Base-by-base conservation (phyloP, 2,113 vertebrate species). In the Turdus rufiventris region DNA sequence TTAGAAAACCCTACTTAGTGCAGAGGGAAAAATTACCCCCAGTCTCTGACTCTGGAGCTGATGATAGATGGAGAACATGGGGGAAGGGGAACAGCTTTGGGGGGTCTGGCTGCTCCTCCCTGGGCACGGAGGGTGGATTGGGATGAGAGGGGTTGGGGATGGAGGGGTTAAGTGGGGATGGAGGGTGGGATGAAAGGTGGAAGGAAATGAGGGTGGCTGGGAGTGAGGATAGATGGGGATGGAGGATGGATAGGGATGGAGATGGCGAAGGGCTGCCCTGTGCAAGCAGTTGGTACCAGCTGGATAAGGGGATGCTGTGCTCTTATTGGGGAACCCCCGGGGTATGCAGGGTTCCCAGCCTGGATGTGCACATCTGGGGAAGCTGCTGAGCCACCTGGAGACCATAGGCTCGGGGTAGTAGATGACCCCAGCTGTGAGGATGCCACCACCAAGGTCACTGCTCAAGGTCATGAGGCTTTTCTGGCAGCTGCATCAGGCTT, bases 261-360 rank as follows among this genome's bases (percentile, higher is more conserved):
- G 47, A 9, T 50, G 54, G 23, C 0, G 0, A 53, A 11, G 89
- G 63, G 34, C 40, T 80, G 43, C 61, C 51, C n/a, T 1, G 2
- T 45, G 51, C 47, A 6, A 14, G 47, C 2, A 2, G 18, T 1
- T 36, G 50, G 25, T 60, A 11, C 60, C 54, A 19, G n/a, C 25
- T 25, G 18, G 78, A 14, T 33, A 53, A 11, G 65, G 19, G 50
- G 50, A 2, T 31, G 60, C n/a, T 57, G 18, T 34, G n/a, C 5
- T 3, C 1, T 0, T 14, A 3, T 0, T 1, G 3, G 23, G 53
- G 51, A 25, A 31, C 29, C 53, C 25, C 23, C 0, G 2, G 40
- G 33, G 15, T 16, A 4, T 8, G 18, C 9, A 2, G 70, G 50
- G 54, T 25, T 17, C 60, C 60, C 60, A 33, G 21, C 31, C 38